Conservation (phyloP, 2,797 vertebrate species). For the Aselliscus stoliczkanus region DNA sequence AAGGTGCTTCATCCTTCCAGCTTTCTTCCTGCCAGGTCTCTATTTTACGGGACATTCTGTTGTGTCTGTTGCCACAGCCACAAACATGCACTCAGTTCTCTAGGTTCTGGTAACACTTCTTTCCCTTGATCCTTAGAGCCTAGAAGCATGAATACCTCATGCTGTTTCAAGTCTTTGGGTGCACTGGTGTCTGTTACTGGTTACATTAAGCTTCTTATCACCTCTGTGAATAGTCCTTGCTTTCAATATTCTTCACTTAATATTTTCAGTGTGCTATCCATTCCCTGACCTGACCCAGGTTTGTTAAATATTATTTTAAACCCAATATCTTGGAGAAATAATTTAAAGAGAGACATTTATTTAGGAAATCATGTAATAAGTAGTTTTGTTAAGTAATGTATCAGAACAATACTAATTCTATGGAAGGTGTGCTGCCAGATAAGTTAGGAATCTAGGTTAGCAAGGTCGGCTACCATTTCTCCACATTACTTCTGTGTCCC, state of each 20-base stretch:
- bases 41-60: not conserved
- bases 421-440: not conserved
- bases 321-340: not conserved
- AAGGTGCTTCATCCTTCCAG: not conserved
- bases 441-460: not conserved
- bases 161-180: not conserved
- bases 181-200: not conserved
- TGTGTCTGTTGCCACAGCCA: not conserved
- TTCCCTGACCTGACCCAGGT: not conserved
- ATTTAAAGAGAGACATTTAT: not conserved
- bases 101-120: not conserved
- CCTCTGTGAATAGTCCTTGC: not conserved
- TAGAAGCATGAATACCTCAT: not conserved
- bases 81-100: not conserved
- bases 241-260: not conserved
- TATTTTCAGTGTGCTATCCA: not conserved
- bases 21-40: not conserved
- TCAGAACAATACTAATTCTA: not conserved
- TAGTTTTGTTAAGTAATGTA: not conserved
- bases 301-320: not conserved
- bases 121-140: not conserved
- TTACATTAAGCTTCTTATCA: not conserved
- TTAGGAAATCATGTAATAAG: not conserved
- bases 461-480: not conserved
- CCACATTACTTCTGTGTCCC: not conserved